phyloP scores from a whole-genome alignment of 2,113 vertebrate species.

The Thunnus maccoyii region DNA sequence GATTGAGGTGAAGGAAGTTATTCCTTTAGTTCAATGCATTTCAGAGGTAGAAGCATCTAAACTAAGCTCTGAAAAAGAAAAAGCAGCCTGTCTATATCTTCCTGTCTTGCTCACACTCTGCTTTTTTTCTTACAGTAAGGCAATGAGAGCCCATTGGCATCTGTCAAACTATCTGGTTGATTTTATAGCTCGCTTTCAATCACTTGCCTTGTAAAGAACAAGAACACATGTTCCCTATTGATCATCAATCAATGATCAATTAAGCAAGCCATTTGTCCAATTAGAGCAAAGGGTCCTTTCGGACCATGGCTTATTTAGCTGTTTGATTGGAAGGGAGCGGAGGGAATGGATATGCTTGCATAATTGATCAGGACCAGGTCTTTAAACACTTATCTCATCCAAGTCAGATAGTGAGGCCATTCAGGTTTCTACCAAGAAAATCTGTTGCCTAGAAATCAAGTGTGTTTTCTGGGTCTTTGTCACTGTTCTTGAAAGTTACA shows the following conservation, averaged over 20 bases:
- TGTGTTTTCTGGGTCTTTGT: constrained; percentile 14
- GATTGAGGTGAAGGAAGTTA: constrained; percentile 33
- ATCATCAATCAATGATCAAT: constrained; percentile 89
- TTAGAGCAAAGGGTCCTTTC: constrained; percentile 79
- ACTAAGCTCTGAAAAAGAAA: constrained; percentile 7
- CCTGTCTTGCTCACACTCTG: background rate
- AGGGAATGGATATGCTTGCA: constrained; percentile 80
- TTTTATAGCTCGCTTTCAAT: constrained; percentile 85
- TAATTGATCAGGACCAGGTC: constrained; percentile 82
- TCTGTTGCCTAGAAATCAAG: constrained; percentile 30
- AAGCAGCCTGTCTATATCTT: background rate
- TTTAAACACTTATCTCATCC: constrained; percentile 81
- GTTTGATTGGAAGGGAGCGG: constrained; percentile 79
- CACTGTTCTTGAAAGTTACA: background rate
- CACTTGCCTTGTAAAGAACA: constrained; percentile 81
- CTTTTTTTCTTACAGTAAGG: constrained; percentile 35
- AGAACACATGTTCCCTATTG: constrained; percentile 85
- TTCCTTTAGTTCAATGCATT: constrained; percentile 20
- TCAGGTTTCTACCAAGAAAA: constrained; percentile 50
- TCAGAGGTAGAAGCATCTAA: constrained; percentile 17
- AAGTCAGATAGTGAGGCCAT: constrained; percentile 53
- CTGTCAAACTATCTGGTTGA: constrained; percentile 81
- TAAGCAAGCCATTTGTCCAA: constrained; percentile 87
- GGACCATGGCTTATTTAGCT: constrained; percentile 76
- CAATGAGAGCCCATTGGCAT: constrained; percentile 68